Percentiles rank a stretch among this genome's conserved stretches.
These are phyloP conservation scores for Bubo blakistoni DNA, from an alignment of 2,113 vertebrate genomes.

Conservation along the genomic window DNA sequence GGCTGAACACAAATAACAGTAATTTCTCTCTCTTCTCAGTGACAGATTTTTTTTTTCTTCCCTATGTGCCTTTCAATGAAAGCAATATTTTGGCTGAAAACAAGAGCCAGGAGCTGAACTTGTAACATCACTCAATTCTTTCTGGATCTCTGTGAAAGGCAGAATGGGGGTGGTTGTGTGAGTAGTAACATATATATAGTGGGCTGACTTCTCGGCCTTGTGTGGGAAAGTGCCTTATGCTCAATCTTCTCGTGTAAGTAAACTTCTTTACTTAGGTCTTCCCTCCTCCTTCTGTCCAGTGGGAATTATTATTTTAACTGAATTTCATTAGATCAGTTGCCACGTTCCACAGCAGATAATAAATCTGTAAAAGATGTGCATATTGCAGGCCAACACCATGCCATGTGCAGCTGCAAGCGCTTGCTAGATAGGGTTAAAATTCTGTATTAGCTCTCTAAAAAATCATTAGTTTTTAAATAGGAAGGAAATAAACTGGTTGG, in stretches of 20 bases:
- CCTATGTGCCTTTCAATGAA: neutral
- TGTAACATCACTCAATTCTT: neutral
- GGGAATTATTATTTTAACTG: neutral
- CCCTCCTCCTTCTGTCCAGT: neutral
- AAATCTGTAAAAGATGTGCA: neutral
- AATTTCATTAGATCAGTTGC: neutral
- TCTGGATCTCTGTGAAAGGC: neutral
- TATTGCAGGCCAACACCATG: neutral
- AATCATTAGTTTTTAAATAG: slow-evolving; percentile 6
- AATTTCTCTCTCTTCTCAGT: neutral
- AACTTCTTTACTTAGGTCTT: neutral
- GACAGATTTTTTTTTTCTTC: neutral
- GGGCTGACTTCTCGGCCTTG: neutral
- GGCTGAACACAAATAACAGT: neutral
- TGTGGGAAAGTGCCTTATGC: neutral
- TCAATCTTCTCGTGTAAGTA: neutral
- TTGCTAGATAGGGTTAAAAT: neutral
- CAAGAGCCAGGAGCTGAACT: neutral
- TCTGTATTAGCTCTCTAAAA: neutral
- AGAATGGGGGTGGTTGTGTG: neutral
- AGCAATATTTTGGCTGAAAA: neutral
- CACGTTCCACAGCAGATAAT: neutral
- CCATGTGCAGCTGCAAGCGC: neutral
- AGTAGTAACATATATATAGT: rapidly evolving
- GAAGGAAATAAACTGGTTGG: slow-evolving; percentile 23